These are phyloP conservation scores for Perodicticus potto DNA, from an alignment of 2,797 vertebrate genomes.

Conservation along the genomic window DNA sequence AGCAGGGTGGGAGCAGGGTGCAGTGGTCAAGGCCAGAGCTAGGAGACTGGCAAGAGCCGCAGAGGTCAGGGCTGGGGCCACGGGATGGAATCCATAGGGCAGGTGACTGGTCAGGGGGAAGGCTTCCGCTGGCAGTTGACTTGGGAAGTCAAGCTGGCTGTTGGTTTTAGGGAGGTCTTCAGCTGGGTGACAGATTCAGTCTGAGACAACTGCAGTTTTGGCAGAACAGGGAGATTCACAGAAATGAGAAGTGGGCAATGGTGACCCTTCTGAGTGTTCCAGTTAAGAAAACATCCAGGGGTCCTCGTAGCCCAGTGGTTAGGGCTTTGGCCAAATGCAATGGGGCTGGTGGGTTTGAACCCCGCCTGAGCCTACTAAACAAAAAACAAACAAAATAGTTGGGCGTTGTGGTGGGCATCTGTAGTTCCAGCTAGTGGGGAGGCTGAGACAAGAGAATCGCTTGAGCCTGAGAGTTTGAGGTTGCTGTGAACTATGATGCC, in stretches of 20 bases:
- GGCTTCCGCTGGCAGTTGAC: background rate
- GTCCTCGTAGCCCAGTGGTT: too few relatives aligned
- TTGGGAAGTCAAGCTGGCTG: background rate
- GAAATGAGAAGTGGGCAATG: too few relatives aligned
- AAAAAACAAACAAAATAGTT: too few relatives aligned
- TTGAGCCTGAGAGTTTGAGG: too few relatives aligned
- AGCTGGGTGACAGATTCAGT: background rate
- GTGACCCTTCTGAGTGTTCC: background rate
- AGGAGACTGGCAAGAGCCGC: accelerated
- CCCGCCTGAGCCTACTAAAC: too few relatives aligned
- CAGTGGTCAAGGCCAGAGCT: background rate
- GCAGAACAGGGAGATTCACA: background rate
- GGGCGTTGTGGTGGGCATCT: too few relatives aligned
- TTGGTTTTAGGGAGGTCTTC: background rate
- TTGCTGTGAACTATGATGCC: too few relatives aligned
- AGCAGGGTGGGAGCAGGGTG: background rate
- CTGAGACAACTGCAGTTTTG: accelerated
- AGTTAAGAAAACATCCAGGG: background rate
- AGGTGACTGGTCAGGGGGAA: background rate
- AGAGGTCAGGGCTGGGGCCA: background rate
- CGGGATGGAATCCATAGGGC: background rate
- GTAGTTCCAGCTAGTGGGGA: too few relatives aligned
- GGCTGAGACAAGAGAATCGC: too few relatives aligned
- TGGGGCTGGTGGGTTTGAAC: too few relatives aligned
- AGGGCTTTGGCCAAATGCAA: too few relatives aligned